Percentiles rank a stretch among this genome's conserved stretches.
These are phyloP conservation scores for Cerastoderma edule DNA, from an alignment of 2,888 invertebrate genomes.

Conservation along the genomic window DNA sequence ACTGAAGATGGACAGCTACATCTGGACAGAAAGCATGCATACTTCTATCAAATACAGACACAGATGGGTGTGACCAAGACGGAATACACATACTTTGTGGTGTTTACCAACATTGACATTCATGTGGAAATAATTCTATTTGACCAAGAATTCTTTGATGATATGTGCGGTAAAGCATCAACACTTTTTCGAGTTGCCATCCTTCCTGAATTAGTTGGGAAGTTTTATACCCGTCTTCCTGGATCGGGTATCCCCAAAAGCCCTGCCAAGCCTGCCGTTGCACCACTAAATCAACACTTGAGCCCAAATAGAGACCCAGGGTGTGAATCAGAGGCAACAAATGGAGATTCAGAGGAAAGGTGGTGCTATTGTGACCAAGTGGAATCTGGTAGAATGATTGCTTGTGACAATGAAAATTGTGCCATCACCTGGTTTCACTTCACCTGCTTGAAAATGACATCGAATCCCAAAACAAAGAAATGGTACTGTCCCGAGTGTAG, in stretches of 20 bases:
- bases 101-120: conserved; percentile 21
- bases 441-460: conserved; percentile 48
- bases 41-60: conserved; percentile 33
- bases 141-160: conserved; percentile 21
- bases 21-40: conserved; percentile 12
- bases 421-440: conserved; percentile 62
- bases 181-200: conserved; percentile 24
- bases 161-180: conserved; percentile 17
- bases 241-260: background rate
- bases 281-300: background rate
- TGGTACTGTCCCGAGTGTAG: conserved; percentile 59
- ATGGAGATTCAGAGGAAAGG: conserved; percentile 17
- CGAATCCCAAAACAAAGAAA: conserved; percentile 38
- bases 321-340: background rate
- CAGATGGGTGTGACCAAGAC: conserved; percentile 30
- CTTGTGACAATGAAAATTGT: conserved; percentile 63
- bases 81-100: conserved; percentile 32
- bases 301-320: background rate
- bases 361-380: conserved; percentile 47
- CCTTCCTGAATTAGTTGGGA: conserved; percentile 47
- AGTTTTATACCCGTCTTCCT: conserved; percentile 32
- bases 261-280: too few species aligned
- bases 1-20: background rate
- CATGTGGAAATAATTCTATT: conserved; percentile 34
- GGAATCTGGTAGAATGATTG: conserved; percentile 51